Conservation (phyloP, 2,888 invertebrate species). For the Tipula confusa region DNA sequence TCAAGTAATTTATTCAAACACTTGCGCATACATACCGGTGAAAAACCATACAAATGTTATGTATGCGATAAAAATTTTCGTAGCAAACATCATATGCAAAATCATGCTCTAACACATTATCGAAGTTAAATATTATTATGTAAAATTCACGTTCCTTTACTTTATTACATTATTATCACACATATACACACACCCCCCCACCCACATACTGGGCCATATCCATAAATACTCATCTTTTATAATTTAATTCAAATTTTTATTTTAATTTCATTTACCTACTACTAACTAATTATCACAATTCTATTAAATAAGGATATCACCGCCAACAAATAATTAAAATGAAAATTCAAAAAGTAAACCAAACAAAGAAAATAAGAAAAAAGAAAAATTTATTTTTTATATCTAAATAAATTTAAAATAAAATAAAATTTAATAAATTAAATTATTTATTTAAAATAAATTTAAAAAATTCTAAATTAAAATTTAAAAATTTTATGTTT, state of each 20-base stretch:
- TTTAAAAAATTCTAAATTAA: not conserved
- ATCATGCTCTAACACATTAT: constrained; percentile 29
- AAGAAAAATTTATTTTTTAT: not conserved
- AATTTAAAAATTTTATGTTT: not conserved
- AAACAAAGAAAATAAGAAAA: not conserved
- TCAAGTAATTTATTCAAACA: constrained; percentile 30
- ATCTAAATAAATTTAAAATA: not conserved
- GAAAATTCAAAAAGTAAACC: not conserved
- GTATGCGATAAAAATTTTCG: constrained; percentile 29
- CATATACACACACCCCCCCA: not conserved
- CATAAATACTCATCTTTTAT: not conserved
- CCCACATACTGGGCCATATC: not conserved
- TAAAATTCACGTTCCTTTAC: not conserved
- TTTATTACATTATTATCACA: not conserved
- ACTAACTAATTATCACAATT: too few species aligned
- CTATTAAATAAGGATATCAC: not conserved
- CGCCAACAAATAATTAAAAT: not conserved
- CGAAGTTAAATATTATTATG: constrained; percentile 20
- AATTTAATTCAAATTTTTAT: not conserved
- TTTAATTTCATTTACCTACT: too few species aligned
- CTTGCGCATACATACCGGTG: constrained; percentile 30
- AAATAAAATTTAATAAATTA: too few species aligned
- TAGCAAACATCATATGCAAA: constrained; percentile 30
- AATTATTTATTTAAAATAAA: not conserved
- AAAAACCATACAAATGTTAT: constrained; percentile 28